These are phyloP conservation scores for Valencia hispanica DNA, from an alignment of 2,797 vertebrate species.

Conservation along the genomic window DNA sequence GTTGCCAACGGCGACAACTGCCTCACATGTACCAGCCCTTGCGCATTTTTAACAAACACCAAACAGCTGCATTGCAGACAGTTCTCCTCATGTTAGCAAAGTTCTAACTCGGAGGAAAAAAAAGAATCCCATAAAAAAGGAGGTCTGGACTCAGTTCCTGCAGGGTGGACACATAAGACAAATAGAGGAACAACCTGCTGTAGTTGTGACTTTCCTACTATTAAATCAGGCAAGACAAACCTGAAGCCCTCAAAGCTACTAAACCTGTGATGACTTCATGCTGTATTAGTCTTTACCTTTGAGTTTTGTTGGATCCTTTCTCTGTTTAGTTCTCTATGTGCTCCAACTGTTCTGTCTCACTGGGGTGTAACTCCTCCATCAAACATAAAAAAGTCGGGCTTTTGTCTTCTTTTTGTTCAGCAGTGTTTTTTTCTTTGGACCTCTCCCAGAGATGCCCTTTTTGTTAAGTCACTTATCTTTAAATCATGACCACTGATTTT, in stretches of 20 bases:
- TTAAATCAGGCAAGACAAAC: background rate
- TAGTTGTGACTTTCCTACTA: background rate
- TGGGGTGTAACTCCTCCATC: no score
- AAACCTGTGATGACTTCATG: background rate
- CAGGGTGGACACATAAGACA: background rate
- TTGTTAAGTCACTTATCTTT: background rate
- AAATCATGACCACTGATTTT: background rate
- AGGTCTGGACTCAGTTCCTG: background rate
- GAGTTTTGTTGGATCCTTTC: background rate
- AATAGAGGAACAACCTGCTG: background rate
- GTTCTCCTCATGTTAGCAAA: background rate
- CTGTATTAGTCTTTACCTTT: background rate
- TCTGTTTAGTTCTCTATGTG: background rate
- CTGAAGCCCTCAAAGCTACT: background rate
- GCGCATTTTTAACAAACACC: background rate
- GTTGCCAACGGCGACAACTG: background rate
- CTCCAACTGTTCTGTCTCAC: no score
- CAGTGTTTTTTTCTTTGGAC: background rate
- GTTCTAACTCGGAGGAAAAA: background rate
- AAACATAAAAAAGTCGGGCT: no score
- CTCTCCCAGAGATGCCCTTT: background rate
- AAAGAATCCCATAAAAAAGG: background rate
- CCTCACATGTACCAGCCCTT: background rate
- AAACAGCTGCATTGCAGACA: background rate
- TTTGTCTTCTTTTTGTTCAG: background rate